Evolutionary conservation across 92 coral and sea anemone species (phyloP), one percentile per base, ranked within the genome.

Genomic region (Phenganax stokvisi): DNA sequence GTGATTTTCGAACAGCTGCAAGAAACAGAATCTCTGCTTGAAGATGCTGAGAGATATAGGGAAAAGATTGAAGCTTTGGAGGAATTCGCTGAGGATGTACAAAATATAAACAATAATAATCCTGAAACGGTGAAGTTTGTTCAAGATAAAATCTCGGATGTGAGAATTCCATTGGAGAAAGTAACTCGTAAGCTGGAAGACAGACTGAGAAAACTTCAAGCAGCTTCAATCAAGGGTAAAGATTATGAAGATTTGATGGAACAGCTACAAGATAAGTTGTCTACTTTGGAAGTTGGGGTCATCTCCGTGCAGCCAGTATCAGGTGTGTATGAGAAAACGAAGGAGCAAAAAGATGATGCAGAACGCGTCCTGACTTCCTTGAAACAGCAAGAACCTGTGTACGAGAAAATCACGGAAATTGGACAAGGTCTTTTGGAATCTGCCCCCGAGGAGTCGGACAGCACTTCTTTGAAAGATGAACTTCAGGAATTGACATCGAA

Each of bases 381-480:
- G 79, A 92, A 86, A 73, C 97, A 88, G 57, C 97, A 92, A 7
- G 97, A 94, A 67, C 98, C 98, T 54, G 90, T 94, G 67, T 94
- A 87, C 66, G 92, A 89, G 75, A 87, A 86, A 66, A 78, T 92
- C 9, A 80, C 84, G 20, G 89, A 86, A 57, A 83, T 86, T 77
- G 98, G 97, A 28, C 77, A 63, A 8, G 93, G 88, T 27, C 87
- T 90, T 20, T 81, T 94, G 69, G 91, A 87, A 64, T 63, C 74
- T 12, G 85, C 88, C 16, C 90, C 92, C 10, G 97, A 92, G 51
- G 89, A 90, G 6, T 90, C 93, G 54, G 91, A 89, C 73, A 86
- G 87, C 64, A 91, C 86, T 51, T 75, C 87, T 56, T 83, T 94
- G 15, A 75, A 89, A 54, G 97, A 89, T 57, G 90, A 85, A 81